Conservation (phyloP, 23 tunicate species). For the Oikopleura vanhoeffeni region DNA sequence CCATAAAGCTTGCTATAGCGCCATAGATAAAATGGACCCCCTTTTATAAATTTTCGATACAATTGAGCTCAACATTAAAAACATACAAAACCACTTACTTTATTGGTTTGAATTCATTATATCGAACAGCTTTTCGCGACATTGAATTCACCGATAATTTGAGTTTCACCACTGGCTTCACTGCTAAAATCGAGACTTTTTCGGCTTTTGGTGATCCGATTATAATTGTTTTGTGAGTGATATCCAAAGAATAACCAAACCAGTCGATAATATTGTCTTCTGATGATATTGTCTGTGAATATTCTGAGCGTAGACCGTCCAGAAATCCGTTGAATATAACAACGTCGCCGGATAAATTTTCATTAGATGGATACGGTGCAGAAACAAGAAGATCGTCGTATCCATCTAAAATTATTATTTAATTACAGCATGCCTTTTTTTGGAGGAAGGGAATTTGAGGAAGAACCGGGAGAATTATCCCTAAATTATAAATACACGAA, state of each 20-base stretch:
- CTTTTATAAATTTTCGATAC: too few relatives aligned
- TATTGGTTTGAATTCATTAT: too few relatives aligned
- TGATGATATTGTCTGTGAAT: neutral
- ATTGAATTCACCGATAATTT: neutral
- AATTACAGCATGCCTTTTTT: too few relatives aligned
- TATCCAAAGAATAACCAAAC: neutral
- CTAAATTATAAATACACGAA: too few relatives aligned
- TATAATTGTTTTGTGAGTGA: neutral
- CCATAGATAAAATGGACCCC: too few relatives aligned
- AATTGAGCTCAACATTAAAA: too few relatives aligned
- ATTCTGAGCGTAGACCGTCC: neutral
- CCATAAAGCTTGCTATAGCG: too few relatives aligned
- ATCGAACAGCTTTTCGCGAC: neutral
- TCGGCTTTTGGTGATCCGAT: neutral
- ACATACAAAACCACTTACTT: too few relatives aligned
- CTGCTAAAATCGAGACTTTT: neutral
- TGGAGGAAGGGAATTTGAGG: too few relatives aligned
- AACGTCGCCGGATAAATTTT: neutral
- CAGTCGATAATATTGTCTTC: neutral
- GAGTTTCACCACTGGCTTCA: neutral
- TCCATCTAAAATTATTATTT: constrained; percentile 3
- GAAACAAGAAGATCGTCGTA: neutral
- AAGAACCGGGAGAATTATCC: too few relatives aligned
- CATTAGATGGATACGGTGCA: neutral
- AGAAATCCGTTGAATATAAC: neutral